These are phyloP conservation scores for Zaprionus gabonicus DNA, from an alignment of 1,140 invertebrate genomes.

Conservation along the genomic window DNA sequence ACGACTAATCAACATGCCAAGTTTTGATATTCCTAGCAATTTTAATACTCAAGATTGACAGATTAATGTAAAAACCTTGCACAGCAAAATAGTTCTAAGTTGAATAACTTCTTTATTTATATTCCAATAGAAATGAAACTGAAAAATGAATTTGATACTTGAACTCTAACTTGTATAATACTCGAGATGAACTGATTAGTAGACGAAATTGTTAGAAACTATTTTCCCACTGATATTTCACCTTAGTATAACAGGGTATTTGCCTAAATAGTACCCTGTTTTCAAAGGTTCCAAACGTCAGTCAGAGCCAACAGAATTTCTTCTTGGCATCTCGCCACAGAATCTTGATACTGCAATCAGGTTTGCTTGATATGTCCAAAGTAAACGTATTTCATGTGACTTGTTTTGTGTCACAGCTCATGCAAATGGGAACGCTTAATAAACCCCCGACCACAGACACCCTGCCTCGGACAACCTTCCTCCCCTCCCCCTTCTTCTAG, in stretches of 20 bases:
- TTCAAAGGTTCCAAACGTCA: neutral
- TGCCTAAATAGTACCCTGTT: too few species aligned
- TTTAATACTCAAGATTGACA: too few species aligned
- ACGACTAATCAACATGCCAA: too few species aligned
- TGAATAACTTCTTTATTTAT: too few species aligned
- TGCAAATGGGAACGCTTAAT: conserved; percentile 63
- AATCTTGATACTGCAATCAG: conserved; percentile 1
- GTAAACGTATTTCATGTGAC: conserved; percentile 33
- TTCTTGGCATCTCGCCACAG: neutral
- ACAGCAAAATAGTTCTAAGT: too few species aligned
- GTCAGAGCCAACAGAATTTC: neutral
- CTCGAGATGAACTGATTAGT: too few species aligned
- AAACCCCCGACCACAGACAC: conserved; percentile 20
- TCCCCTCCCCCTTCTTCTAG: neutral
- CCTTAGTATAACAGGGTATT: neutral
- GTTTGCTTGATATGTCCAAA: conserved; percentile 1
- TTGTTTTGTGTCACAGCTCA: conserved; percentile 56
- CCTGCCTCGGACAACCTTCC: neutral
- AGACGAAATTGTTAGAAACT: neutral
- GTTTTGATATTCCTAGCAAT: too few species aligned
- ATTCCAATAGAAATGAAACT: too few species aligned
- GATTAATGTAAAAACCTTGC: too few species aligned
- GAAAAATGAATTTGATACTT: too few species aligned
- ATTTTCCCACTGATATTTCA: neutral
- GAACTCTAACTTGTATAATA: too few species aligned